Evolutionary conservation across 1,140 invertebrate genomes (phyloP), one percentile per base, ranked within the genome.

Genomic region (Agrilus planipennis): DNA sequence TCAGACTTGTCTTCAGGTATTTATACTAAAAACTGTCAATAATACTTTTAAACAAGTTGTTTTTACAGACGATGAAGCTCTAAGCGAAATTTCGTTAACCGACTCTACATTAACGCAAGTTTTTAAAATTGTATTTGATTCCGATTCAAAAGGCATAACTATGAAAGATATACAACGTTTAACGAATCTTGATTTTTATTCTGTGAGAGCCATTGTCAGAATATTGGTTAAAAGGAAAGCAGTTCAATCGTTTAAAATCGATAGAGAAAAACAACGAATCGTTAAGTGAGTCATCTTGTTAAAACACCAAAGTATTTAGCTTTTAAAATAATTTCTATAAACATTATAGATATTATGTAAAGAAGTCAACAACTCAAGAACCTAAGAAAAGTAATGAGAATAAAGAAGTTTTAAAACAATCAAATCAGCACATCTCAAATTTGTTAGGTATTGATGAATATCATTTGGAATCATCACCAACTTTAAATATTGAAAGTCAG

Each of bases 1-100:
- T 72, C 77, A 14, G 68, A 72, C 9, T 61, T 58, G 18, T 46
- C 41, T 18, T 47, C 45, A 15, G 46, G 44, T 31, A 20, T 34
- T 25, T 25, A 25, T 7, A 25, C 6, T 25, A 7, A 7, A n/a
- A 25, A 25, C 6, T n/a, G n/a, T 25, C 6, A 25, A n/a, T 25
- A n/a, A 30, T 30, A 12, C 15, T 30, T n/a, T 30, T 4, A 30
- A 7, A 30, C 11, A 30, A 30, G 12, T 30, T 30, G 11, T 30
- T 30, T 5, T 12, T 15, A 30, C 11, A 12, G 11, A 5, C n/a
- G 11, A 6, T 6, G 28, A 30, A 30, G 15, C 28, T 30, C 15
- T 4, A 5, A 4, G n/a, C 6, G 12, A 30, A 12, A 12, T 15
- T 29, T 5, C 15, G 28, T 29, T 4, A 12, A 4, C 15, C n/a